Base-by-base conservation (phyloP, 2,888 invertebrate genomes). In the Elaeidobius kamerunicus region DNA sequence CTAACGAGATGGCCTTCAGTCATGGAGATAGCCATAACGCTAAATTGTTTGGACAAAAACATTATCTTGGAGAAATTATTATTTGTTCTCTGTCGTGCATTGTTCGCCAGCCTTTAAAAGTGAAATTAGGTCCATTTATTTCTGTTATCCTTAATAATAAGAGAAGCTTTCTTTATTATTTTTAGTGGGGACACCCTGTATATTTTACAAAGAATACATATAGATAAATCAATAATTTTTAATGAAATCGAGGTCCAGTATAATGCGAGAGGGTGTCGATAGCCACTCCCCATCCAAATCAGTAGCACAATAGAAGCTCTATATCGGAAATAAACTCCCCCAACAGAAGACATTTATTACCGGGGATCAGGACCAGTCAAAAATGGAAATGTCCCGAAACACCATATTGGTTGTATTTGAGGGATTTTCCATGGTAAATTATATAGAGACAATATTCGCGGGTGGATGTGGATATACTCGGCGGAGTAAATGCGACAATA, bases 301-400 rank as follows among this genome's bases (percentile, higher is more conserved):
- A 69, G 63, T 61, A 65, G 62, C 62, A 65, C 61, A 61, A 65
- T 65, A 16, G 49, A 53, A 44, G 55, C 48, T 57, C 54, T 61
- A 62, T 63, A 30, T 30, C 62, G 61, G 55, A 58, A 59, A 64
- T 62, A 62, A 61, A 64, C 65, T 66, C 68, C 67, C 70, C 68
- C 67, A 60, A 61, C 61, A 61, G 55, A 63, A 62, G 63, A 67
- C 69, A 70, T 71, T 70, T 70, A 71, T 71, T 68, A 70, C 66
- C 57, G 51, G 67, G 69, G 72, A 71, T 71, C 69, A 69, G 64
- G 67, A 66, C 66, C 67, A 68, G 70, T 71, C 71, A 69, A 71
- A 71, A 71, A 73, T 71, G 71, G 70, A 70, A 72, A 69, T 71
- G 62, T 62, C 51, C 61, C 35, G 47, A 52, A 58, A 64, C 63